These are phyloP conservation scores for Zaprionus gabonicus DNA, from an alignment of 1,140 invertebrate species.

Conservation along the genomic window DNA sequence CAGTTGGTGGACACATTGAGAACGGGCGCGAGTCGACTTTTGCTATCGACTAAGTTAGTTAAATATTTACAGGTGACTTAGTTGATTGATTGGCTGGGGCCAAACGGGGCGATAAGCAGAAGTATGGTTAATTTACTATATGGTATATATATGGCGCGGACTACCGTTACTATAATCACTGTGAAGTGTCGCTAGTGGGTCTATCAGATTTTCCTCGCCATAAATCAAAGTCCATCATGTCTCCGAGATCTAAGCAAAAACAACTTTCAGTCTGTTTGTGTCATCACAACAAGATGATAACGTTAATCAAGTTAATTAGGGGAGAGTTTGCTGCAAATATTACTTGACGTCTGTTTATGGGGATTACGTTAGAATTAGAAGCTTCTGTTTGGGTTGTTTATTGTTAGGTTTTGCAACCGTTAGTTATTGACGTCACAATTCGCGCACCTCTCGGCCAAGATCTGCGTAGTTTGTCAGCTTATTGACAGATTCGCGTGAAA, in stretches of 20 bases:
- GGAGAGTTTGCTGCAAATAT: constrained; percentile 26
- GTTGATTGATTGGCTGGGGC: constrained; percentile 37
- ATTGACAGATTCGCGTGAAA: constrained; percentile 30
- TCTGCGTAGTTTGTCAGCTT: constrained; percentile 13
- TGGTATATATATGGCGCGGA: constrained; percentile 13
- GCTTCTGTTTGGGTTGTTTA: constrained; percentile 8
- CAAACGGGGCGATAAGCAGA: not conserved
- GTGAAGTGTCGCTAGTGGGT: constrained; percentile 14
- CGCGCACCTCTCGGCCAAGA: constrained; percentile 2
- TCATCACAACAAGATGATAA: constrained; percentile 37
- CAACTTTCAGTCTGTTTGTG: constrained; percentile 14
- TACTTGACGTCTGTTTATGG: not conserved
- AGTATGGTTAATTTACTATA: not conserved
- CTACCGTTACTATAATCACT: not conserved
- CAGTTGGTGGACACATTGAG: constrained; percentile 28
- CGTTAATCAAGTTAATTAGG: constrained; percentile 40
- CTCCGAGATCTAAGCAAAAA: constrained; percentile 29
- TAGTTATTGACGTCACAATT: constrained; percentile 46
- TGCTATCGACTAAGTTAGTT: constrained; percentile 23
- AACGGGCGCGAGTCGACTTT: constrained; percentile 1
- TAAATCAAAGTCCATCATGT: constrained; percentile 24
- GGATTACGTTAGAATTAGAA: constrained; percentile 30
- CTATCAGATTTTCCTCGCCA: constrained; percentile 14
- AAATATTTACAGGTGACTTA: constrained; percentile 41
- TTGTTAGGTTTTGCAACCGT: constrained; percentile 15